Evolutionary conservation across 1,140 invertebrate species (phyloP).

Genomic region (Orchestia grillus): DNA sequence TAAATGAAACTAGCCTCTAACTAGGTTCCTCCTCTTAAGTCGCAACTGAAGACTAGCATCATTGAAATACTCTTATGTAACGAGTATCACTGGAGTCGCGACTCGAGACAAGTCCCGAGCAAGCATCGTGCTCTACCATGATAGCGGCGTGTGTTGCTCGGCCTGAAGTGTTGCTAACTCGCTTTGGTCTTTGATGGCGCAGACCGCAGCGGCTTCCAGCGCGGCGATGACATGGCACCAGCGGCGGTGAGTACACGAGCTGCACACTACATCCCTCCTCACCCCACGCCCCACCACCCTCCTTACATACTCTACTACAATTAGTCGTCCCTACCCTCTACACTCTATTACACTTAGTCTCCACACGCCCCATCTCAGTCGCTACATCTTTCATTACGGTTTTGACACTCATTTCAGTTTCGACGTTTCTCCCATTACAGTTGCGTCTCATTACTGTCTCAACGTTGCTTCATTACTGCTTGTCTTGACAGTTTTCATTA

Average conservation of each 20-base stretch:
- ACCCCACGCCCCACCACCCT: neutral
- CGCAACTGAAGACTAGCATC: no score
- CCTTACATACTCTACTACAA: constrained; percentile 31
- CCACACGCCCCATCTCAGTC: neutral
- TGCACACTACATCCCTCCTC: constrained; percentile 14
- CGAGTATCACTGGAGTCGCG: no score
- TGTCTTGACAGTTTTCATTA: neutral
- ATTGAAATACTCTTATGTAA: no score
- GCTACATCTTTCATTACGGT: neutral
- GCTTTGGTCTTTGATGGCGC: neutral
- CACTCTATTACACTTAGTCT: neutral
- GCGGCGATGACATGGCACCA: constrained; percentile 46
- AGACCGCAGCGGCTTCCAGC: constrained; percentile 51
- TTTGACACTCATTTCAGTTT: neutral
- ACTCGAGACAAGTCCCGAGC: no score
- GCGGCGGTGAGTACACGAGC: constrained; percentile 46
- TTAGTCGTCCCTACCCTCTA: neutral
- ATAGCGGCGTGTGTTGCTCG: no score
- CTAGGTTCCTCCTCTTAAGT: no score
- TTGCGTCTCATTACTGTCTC: neutral
- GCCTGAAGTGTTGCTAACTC: neutral
- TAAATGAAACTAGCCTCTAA: no score
- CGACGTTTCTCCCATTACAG: no score
- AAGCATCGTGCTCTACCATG: no score
- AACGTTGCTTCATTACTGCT: neutral